A percentile compares a stretch with the other conserved stretches of the same genome.
Evolutionary conservation across 2,797 vertebrate genomes (phyloP).

Genomic region (Neomorphus geoffroyi): DNA sequence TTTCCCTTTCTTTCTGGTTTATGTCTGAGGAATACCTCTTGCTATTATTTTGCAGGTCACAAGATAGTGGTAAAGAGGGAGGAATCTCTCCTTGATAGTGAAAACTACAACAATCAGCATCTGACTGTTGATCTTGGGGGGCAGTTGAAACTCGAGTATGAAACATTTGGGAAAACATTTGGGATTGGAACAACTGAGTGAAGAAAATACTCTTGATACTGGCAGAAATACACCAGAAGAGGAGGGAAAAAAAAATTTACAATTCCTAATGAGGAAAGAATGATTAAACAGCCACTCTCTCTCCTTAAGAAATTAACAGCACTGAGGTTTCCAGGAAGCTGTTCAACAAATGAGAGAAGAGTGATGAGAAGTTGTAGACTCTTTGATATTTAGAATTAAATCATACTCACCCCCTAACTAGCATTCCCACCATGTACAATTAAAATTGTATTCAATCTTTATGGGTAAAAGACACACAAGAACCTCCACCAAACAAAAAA

Average conservation of each 20-base stretch:
- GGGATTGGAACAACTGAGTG: neutral
- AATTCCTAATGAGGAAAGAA: neutral
- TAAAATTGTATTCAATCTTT: neutral
- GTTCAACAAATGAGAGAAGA: neutral
- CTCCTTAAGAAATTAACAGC: neutral
- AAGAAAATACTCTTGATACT: neutral
- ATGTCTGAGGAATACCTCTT: neutral
- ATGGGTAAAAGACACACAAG: neutral
- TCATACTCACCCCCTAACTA: neutral
- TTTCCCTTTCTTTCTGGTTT: neutral
- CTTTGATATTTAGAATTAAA: neutral
- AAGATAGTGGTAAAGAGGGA: neutral
- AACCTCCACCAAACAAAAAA: neutral
- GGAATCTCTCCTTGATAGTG: neutral
- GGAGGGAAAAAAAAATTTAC: neutral
- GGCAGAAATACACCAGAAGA: neutral
- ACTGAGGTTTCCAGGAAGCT: neutral
- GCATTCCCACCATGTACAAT: neutral
- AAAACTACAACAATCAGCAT: neutral
- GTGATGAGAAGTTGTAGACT: neutral
- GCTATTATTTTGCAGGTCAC: neutral
- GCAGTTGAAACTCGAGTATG: neutral
- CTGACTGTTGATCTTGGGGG: neutral
- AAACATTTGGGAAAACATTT: neutral
- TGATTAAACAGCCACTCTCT: neutral